Evolutionary conservation across 1,140 invertebrate genomes (phyloP), one percentile per base, ranked within the genome.

Genomic region (Zaprionus taronus): DNA sequence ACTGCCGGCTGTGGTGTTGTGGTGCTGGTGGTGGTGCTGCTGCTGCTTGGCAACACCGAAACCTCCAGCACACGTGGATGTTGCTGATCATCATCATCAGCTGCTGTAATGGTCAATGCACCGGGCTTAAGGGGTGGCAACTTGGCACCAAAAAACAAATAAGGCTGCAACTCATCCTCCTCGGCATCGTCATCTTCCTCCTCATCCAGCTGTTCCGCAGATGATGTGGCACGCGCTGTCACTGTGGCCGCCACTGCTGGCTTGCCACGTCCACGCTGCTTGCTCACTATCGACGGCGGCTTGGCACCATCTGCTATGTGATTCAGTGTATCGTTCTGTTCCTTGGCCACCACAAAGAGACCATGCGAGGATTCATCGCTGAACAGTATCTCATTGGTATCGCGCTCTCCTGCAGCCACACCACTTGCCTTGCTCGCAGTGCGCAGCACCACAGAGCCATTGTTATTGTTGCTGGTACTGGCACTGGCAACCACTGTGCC

Each of bases 91-190:
- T 91, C 94, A 0, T 63, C 81, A 7, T 62, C 79, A 12, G 94
- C 94, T 9, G 86, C 71, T 5, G 93, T 93, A 31, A 94, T 93
- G 28, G 93, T 92, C 67, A 94, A 93, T 58, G 93, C 93, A 2
- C 93, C 93, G 1, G 94, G 93, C 72, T 94, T 94, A 14, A 94
- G 93, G 0, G 94, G 94, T 15, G 94, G 94, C 36, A 96, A 68
- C 83, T 96, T 96, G 83, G 95, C 95, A 0, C 95, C 95, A 87
- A 96, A 96, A 75, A 94, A 95, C n/a, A 95, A 92, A 91, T 96
- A 96, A 41, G 95, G 95, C 53, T 95, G 94, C 93, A 96, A 94
- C 75, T 95, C 95, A 83, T 95, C 95, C 34, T 94, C 78, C 15
- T 83, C 83, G 1, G 79, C 81, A 1, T 72, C 81, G 28, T 83